A percentile compares a stretch with the other conserved stretches of the same genome.
phyloP scores from a whole-genome alignment of 2,888 invertebrate species.

The Eubasilissa splendida region DNA sequence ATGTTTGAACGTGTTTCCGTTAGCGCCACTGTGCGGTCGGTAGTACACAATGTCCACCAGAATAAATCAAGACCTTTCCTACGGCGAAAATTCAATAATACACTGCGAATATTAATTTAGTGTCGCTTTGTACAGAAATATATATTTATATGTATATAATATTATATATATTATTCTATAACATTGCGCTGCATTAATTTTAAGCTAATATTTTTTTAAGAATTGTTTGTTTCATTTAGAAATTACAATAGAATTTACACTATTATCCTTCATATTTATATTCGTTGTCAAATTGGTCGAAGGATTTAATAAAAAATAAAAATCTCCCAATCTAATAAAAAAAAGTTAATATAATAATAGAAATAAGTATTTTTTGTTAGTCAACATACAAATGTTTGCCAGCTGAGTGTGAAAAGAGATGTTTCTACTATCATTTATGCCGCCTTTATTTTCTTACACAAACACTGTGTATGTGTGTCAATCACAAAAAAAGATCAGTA shows the following conservation, averaged over 20 bases:
- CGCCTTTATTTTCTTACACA: conserved; percentile 3
- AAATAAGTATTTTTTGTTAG: too few species aligned
- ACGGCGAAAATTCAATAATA: conserved; percentile 24
- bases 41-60: conserved; percentile 47
- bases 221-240: too few species aligned
- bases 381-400: not conserved
- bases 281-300: too few species aligned
- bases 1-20: conserved; percentile 57
- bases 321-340: too few species aligned
- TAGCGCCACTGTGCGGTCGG: conserved; percentile 50
- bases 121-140: not conserved
- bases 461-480: not conserved
- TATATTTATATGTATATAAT: not conserved
- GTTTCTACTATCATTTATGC: not conserved
- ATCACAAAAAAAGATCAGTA: conserved; percentile 47
- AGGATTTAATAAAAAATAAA: too few species aligned
- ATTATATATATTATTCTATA: too few species aligned
- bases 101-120: not conserved
- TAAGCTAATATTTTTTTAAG: too few species aligned
- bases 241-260: too few species aligned
- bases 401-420: not conserved
- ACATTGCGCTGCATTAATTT: too few species aligned
- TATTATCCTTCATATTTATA: too few species aligned
- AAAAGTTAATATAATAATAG: too few species aligned
- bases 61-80: conserved; percentile 49